Evolutionary conservation across 2,113 vertebrate species (phyloP).

Genomic region (Entelurus aequoreus): DNA sequence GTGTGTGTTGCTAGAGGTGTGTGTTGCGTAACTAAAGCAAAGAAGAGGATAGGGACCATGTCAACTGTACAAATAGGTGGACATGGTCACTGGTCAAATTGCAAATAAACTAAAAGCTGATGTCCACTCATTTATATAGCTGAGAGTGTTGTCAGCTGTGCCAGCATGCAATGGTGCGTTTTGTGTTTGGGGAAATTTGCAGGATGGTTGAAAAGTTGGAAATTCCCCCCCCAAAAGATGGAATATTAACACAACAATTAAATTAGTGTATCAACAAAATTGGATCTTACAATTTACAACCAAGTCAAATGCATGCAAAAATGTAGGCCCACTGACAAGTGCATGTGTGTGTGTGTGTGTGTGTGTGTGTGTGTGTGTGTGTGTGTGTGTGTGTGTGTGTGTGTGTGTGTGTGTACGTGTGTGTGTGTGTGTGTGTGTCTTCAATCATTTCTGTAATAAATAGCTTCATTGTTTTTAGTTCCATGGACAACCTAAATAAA

Average conservation of each 20-base stretch:
- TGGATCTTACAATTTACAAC: slow-evolving; percentile 23
- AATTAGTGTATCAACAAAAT: neutral
- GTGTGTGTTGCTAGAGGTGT: neutral
- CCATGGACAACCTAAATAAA: too few species aligned
- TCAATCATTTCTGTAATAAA: neutral
- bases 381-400: slow-evolving; percentile 13
- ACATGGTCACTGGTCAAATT: neutral
- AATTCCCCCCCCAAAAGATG: slow-evolving; percentile 12
- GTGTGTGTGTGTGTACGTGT: slow-evolving; percentile 13
- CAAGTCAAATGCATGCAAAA: neutral
- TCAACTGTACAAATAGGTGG: slow-evolving; percentile 7
- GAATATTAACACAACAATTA: neutral
- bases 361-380: slow-evolving; percentile 13
- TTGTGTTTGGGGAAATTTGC: neutral
- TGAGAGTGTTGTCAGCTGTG: neutral
- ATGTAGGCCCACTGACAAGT: slow-evolving; percentile 10
- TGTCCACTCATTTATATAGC: neutral
- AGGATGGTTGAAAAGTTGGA: slow-evolving; percentile 28
- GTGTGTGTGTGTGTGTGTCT: neutral
- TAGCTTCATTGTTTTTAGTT: neutral
- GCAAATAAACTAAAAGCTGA: neutral
- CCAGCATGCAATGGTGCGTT: neutral
- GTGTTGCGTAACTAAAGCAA: neutral
- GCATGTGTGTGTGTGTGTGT: slow-evolving; percentile 12
- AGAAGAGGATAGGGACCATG: neutral